These are phyloP conservation scores for Venustoraphidia nigricollis DNA, from an alignment of 2,888 invertebrate species.

Conservation along the genomic window DNA sequence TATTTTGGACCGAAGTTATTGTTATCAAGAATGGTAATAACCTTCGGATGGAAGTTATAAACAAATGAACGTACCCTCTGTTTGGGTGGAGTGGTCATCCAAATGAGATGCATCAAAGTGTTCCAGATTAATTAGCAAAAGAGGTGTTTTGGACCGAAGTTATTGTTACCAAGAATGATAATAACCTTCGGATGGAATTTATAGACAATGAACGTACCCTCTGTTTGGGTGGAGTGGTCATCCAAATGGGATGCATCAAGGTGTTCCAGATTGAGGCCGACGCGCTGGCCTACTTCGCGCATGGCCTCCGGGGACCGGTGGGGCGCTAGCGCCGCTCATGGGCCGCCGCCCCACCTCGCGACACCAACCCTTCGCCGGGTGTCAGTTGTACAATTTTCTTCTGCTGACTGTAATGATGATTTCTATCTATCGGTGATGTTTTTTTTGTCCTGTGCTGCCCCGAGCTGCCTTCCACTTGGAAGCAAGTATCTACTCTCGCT, in stretches of 20 bases:
- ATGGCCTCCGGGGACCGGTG: conserved; percentile 28
- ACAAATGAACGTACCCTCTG: conserved; percentile 9
- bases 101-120: too few relatives aligned
- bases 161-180: too few relatives aligned
- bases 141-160: too few relatives aligned
- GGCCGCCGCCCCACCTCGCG: conserved; percentile 9
- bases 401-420: not conserved
- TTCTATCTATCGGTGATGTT: not conserved
- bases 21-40: too few relatives aligned
- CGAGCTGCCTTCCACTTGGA: too few relatives aligned
- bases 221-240: conserved; percentile 21
- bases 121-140: too few relatives aligned
- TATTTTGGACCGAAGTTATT: too few relatives aligned
- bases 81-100: too few relatives aligned
- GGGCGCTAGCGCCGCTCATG: conserved; percentile 15
- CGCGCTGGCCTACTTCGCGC: conserved; percentile 36
- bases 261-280: conserved; percentile 39
- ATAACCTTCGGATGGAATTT: too few relatives aligned
- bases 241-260: conserved; percentile 31
- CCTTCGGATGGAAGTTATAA: too few relatives aligned
- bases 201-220: conserved; percentile 8
- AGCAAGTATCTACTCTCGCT: too few relatives aligned
- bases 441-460: not conserved
- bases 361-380: not conserved
- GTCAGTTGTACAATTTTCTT: not conserved